Base-by-base conservation (phyloP, 2,113 vertebrate genomes). In the Sander vitreus region DNA sequence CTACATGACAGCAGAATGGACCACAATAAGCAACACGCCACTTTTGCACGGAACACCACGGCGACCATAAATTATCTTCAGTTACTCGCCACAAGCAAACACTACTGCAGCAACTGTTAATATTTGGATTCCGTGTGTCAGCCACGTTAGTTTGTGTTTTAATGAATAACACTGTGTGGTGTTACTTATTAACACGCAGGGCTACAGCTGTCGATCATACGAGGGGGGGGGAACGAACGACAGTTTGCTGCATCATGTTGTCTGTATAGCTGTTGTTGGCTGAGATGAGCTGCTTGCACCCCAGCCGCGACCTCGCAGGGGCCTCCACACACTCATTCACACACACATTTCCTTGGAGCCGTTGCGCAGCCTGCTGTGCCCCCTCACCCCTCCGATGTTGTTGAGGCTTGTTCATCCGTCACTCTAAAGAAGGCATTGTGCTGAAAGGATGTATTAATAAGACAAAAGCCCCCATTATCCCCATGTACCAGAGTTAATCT, bases 391-490 rank as follows among this genome's bases (percentile, higher is more conserved):
- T 89, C 74, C 79, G 80, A 91, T 85, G 83, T 90, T 95, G 93
- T 92, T 84, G 91, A 73, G 93, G 93, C 91, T 93, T 93, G 91
- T 88, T 95, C 93, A 94, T 94, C 92, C 92, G 90, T 93, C 93
- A 91, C 91, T 88, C 85, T 90, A 92, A 92, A 85, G 93, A 89
- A 90, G 83, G 86, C 93, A 95, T 95, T 94, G 92, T 95, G 88
- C 89, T 88, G 91, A 80, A 91, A 93, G 92, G 90, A 93, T 93
- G 90, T 90, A 93, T 93, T 91, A 94, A 93, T 94, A 91, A 95
- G 91, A 96, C 94, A 95, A 96, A 93, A 94, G 92, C 67, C 83
- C 80, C 91, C 90, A 92, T 94, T 94, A 91, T 94, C 87, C 85
- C 65, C 73, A 33, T 88, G 85, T 71, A 83, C 82, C 48, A 36